These are phyloP conservation scores for Piscicola geometra DNA, from an alignment of 2,888 invertebrate species.

Conservation along the genomic window DNA sequence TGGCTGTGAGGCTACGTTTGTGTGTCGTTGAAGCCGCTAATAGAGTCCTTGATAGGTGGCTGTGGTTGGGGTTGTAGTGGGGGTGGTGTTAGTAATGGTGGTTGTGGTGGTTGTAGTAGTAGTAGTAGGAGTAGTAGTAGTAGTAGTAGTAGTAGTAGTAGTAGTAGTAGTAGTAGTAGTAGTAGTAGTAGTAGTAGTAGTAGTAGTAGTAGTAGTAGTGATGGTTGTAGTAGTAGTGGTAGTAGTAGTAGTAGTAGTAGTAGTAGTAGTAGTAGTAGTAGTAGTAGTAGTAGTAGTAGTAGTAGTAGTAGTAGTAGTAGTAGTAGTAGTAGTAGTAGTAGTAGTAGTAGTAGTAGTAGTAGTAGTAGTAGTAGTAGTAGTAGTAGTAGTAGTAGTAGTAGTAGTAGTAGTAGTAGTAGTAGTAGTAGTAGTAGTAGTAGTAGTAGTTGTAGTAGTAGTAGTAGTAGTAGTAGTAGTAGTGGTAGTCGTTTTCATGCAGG, in stretches of 20 bases:
- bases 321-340: conserved; percentile 12
- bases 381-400: conserved; percentile 14
- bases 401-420: not conserved
- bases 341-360: conserved; percentile 28
- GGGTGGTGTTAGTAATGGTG: too few relatives aligned
- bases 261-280: not conserved
- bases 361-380: conserved; percentile 21
- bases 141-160: not conserved
- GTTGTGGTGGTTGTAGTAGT: too few relatives aligned
- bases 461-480: not conserved
- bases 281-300: conserved; percentile 8
- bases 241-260: not conserved
- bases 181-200: conserved; percentile 15
- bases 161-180: conserved; percentile 10
- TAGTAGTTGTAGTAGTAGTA: conserved; percentile 14
- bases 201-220: conserved; percentile 11
- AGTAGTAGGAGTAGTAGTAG: not conserved
- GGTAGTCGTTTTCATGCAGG: conserved; percentile 38
- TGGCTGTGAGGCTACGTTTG: conserved; percentile 76
- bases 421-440: conserved; percentile 16
- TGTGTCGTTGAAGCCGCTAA: conserved; percentile 81
- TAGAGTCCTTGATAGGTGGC: conserved; percentile 65
- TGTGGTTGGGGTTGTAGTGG: too few relatives aligned
- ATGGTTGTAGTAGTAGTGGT: conserved; percentile 1
- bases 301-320: conserved; percentile 15